These are phyloP conservation scores for Acanthopleura granulata DNA, from an alignment of 2,888 invertebrate species.

Conservation along the genomic window DNA sequence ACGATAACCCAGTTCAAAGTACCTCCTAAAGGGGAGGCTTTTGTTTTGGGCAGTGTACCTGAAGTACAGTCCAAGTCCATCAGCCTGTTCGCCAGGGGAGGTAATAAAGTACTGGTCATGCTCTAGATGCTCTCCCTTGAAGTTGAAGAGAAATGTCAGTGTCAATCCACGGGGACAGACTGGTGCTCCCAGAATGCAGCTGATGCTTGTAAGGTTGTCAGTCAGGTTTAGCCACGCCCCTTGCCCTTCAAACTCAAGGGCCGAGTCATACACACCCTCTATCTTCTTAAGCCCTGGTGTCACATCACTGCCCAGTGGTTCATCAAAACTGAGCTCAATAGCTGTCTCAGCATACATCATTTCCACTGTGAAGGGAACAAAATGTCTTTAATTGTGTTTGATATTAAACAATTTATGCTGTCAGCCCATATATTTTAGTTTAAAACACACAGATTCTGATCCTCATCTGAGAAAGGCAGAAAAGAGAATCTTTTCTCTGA, in stretches of 20 bases:
- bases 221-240: conserved; percentile 27
- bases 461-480: too few species aligned
- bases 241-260: background rate
- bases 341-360: conserved; percentile 20
- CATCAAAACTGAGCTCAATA: background rate
- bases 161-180: conserved; percentile 32
- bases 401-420: too few species aligned
- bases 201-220: background rate
- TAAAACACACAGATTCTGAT: too few species aligned
- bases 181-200: conserved; percentile 25
- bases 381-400: background rate
- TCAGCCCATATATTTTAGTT: too few species aligned
- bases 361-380: conserved; percentile 26
- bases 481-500: too few species aligned
- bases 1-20: conserved; percentile 29
- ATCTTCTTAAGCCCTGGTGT: background rate
- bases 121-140: conserved; percentile 25
- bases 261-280: background rate
- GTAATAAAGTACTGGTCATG: conserved; percentile 30
- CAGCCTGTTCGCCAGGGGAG: conserved; percentile 28
- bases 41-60: conserved; percentile 29
- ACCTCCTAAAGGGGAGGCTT: conserved; percentile 32
- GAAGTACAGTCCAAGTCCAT: conserved; percentile 30
- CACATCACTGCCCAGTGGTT: background rate
- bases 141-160: conserved; percentile 26